Percentiles rank a stretch among this genome's conserved stretches.
Conservation (phyloP, 2,113 vertebrate species). For the Barnardius zonarius region DNA sequence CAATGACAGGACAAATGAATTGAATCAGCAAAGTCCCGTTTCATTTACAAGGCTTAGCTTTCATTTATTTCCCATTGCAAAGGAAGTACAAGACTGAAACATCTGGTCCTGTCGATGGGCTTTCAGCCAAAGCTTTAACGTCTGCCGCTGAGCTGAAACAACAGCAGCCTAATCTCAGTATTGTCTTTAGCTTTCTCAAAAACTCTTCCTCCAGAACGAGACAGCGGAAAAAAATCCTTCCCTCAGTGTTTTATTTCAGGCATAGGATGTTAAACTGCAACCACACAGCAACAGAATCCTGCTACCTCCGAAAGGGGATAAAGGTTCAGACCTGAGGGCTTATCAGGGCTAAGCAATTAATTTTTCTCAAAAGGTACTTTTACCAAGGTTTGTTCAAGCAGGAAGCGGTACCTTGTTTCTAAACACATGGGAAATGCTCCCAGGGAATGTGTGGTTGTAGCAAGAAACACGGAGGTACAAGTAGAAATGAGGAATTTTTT, state of each 20-base stretch:
- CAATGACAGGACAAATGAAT: conserved; percentile 63
- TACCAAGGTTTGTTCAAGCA: background rate
- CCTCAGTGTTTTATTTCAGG: conserved; percentile 64
- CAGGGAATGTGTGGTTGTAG: background rate
- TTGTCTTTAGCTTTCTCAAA: conserved; percentile 79
- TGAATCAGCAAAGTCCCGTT: conserved; percentile 59
- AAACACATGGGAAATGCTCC: background rate
- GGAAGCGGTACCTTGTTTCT: background rate
- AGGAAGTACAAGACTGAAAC: conserved; percentile 71
- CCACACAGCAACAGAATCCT: background rate
- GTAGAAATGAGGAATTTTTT: background rate
- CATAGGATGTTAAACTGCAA: background rate
- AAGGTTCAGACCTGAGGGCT: background rate
- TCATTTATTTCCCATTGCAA: conserved; percentile 57
- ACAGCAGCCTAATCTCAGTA: conserved; percentile 84
- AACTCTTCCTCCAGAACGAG: conserved; percentile 72
- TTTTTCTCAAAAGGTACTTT: background rate
- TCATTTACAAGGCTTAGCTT: conserved; percentile 29
- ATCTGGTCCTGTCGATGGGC: conserved; percentile 77
- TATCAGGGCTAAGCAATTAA: background rate
- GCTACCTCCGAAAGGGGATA: background rate
- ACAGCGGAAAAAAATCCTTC: conserved; percentile 73
- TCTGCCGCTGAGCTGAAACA: conserved; percentile 84
- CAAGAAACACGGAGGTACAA: background rate
- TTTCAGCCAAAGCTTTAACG: conserved; percentile 82